A percentile compares a stretch with the other conserved stretches of the same genome.
Conservation (phyloP, 2,888 invertebrate genomes). For the Leucozona laternaria region DNA sequence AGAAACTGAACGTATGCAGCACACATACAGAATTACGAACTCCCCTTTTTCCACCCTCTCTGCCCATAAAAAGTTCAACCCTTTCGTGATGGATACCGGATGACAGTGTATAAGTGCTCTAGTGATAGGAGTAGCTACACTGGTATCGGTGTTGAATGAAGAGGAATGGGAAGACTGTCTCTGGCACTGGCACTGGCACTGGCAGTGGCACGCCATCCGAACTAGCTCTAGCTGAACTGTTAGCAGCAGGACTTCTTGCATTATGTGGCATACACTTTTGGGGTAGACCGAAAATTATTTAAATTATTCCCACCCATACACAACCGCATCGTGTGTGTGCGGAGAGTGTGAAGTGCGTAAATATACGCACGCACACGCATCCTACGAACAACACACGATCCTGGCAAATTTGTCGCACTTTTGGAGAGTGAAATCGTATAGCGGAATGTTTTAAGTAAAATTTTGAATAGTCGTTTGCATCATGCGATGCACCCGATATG, state of each 20-base stretch:
- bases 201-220: background rate
- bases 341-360: slow-evolving; percentile 61
- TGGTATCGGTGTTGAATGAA: slow-evolving; percentile 1
- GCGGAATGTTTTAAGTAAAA: slow-evolving; percentile 36
- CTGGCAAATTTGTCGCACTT: slow-evolving; percentile 73
- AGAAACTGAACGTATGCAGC: slow-evolving; percentile 29
- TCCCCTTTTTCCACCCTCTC: slow-evolving; percentile 53
- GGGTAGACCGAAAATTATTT: slow-evolving; percentile 76
- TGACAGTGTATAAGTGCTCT: slow-evolving; percentile 39
- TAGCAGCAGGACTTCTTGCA: slow-evolving; percentile 74
- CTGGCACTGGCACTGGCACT: slow-evolving; percentile 42
- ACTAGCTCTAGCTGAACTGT: slow-evolving; percentile 50
- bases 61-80: slow-evolving; percentile 58
- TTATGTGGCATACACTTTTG: slow-evolving; percentile 76
- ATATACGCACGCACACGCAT: slow-evolving; percentile 55
- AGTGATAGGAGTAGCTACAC: slow-evolving; percentile 24
- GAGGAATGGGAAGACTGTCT: slow-evolving; percentile 43
- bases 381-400: slow-evolving; percentile 57
- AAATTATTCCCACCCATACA: slow-evolving; percentile 75
- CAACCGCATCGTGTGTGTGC: slow-evolving; percentile 74
- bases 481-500: background rate
- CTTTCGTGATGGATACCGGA: slow-evolving; percentile 68
- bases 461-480: slow-evolving; percentile 4
- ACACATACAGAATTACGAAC: background rate
- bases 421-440: slow-evolving; percentile 65